Base-by-base conservation (phyloP, 2,888 invertebrate species). In the Folsomia manolachei region DNA sequence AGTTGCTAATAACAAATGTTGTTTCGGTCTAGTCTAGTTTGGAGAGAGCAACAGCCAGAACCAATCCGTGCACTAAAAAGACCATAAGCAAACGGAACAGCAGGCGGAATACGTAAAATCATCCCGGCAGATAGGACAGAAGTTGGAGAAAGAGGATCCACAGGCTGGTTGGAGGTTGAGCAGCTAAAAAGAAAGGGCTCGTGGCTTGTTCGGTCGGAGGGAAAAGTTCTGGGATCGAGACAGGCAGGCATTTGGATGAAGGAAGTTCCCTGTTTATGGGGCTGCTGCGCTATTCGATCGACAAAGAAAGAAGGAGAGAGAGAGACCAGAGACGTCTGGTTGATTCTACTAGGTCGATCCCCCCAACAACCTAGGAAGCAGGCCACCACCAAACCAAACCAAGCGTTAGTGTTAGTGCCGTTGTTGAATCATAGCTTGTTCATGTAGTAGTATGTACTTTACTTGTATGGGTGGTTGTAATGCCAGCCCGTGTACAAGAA, bases 201-300 rank as follows among this genome's bases (percentile, higher is more conserved):
- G 27, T 64, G 27, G 39, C 39, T 14, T 39, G 39, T 39, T 39
- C 39, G 39, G 39, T 9, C 7, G 39, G 39, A 39, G 14, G 39
- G 39, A 39, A 39, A 39, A n/a, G n/a, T n/a, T n/a, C n/a, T n/a
- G n/a, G n/a, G n/a, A n/a, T n/a, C n/a, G n/a, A n/a, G n/a, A 14
- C 39, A 39, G 14, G 39, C 7, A 39, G 39, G 39, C 39, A 39
- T 4, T 14, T 9, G 39, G 39, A n/a, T n/a, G 39, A 39, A 39
- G 14, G 39, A 9, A 39, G 19, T n/a, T 4, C 23, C 7, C 7
- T 27, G 27, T n/a, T 18, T 11, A 26, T 64, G 64, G 7, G 72
- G 76, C 74, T 76, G 74, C 75, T 75, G 71, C 74, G 76, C 72
- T 74, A 76, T 76, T 74, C 72, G 76, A 71, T 72, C 72, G 39